phyloP scores from a whole-genome alignment of 2,113 vertebrate genomes.

The Neotragus pygmaeus region DNA sequence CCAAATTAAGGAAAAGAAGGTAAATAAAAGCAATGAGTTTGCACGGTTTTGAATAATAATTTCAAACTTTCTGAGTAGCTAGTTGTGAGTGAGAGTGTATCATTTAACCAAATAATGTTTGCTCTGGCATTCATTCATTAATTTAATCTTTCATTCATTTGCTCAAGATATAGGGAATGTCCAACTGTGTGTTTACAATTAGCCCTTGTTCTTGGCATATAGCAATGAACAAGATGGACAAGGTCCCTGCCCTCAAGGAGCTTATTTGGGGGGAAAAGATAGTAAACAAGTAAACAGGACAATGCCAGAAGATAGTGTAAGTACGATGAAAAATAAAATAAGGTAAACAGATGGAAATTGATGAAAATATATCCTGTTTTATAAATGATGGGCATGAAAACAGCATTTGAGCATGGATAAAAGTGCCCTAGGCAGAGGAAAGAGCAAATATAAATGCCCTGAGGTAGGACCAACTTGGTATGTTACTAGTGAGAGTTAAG shows the following conservation, averaged over 20 bases:
- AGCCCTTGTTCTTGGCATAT: neutral
- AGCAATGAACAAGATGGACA: neutral
- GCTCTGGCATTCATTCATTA: neutral
- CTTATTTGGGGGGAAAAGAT: neutral
- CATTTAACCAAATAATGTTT: neutral
- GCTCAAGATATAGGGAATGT: neutral
- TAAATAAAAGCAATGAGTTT: neutral
- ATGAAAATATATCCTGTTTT: neutral
- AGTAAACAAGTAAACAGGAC: neutral
- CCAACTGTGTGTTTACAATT: neutral
- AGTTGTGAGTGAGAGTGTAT: neutral
- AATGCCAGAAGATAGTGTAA: neutral
- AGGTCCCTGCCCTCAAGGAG: neutral
- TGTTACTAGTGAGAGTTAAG: neutral
- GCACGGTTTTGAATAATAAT: neutral
- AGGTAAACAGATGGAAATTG: neutral
- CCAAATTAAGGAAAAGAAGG: neutral
- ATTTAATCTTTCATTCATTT: neutral
- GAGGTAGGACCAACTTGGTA: neutral
- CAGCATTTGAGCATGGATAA: neutral
- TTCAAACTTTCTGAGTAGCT: neutral
- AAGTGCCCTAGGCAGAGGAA: neutral
- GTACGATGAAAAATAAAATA: neutral
- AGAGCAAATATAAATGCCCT: neutral
- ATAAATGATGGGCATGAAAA: neutral